Conservation (phyloP, 2,113 vertebrate genomes). For the Xenus cinereus region DNA sequence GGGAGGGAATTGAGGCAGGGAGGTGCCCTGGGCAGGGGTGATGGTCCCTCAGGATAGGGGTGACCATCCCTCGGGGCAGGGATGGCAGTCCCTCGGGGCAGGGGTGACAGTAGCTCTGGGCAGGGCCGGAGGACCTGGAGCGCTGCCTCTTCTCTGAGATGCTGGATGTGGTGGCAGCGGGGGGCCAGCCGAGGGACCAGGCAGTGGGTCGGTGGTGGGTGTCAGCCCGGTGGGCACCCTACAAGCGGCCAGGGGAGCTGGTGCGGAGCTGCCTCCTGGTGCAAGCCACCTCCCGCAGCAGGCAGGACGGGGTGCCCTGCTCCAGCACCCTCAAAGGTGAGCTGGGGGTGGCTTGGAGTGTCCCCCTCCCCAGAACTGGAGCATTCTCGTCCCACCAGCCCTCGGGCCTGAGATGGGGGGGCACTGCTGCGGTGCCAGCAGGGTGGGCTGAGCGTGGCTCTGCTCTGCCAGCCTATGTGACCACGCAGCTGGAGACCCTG, state of each 20-base stretch:
- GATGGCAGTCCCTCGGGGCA: neutral
- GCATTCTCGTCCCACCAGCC: neutral
- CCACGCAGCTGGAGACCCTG: slow-evolving; percentile 37
- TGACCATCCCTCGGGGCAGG: slow-evolving; percentile 21
- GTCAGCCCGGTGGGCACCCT: slow-evolving; percentile 66
- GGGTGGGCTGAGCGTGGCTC: neutral
- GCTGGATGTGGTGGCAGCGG: slow-evolving; percentile 72
- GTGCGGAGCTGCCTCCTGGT: slow-evolving; percentile 74
- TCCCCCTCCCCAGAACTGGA: neutral
- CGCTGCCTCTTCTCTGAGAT: slow-evolving; percentile 78
- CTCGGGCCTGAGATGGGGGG: neutral
- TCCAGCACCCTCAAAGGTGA: slow-evolving; percentile 83
- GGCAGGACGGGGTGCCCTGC: slow-evolving; percentile 67
- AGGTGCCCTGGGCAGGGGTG: too few species aligned
- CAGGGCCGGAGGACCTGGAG: slow-evolving; percentile 73
- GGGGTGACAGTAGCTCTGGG: neutral
- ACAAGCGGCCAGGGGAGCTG: slow-evolving; percentile 10
- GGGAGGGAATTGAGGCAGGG: neutral
- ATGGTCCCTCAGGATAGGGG: too few species aligned
- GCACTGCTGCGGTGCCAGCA: neutral
- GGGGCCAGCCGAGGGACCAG: neutral
- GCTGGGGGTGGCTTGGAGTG: neutral
- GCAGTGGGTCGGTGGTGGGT: slow-evolving; percentile 77
- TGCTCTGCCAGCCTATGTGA: slow-evolving; percentile 12
- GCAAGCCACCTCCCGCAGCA: slow-evolving; percentile 73